Percentiles rank a stretch among this genome's conserved stretches.
Evolutionary conservation across 2,888 invertebrate genomes (phyloP).

Genomic region (Drosophila sordidapex): DNA sequence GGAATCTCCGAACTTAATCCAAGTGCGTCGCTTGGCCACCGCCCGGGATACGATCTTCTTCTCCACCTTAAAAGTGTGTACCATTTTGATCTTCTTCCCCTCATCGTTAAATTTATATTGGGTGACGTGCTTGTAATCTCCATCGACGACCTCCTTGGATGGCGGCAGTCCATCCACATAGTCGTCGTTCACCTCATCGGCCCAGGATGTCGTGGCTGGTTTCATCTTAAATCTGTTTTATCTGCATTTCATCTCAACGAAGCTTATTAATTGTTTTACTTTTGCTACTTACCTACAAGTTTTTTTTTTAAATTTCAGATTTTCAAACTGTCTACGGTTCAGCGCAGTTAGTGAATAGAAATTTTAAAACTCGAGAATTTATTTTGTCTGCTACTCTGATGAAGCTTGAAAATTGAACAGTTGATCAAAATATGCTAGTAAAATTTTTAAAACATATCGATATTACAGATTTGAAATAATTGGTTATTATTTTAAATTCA

Average conservation of each 20-base stretch:
- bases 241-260: background rate
- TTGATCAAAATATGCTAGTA: background rate
- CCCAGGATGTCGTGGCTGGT: slow-evolving; percentile 95
- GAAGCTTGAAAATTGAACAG: background rate
- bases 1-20: slow-evolving; percentile 98
- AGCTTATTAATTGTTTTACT: too few species aligned
- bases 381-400: slow-evolving; percentile 9
- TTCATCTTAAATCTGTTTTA: slow-evolving; percentile 84
- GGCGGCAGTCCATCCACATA: slow-evolving; percentile 90
- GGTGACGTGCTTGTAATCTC: slow-evolving; percentile 95
- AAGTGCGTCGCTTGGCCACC: slow-evolving; percentile 96
- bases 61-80: slow-evolving; percentile 96
- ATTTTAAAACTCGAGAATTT: background rate
- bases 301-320: slow-evolving; percentile 2
- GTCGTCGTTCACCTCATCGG: slow-evolving; percentile 97
- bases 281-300: background rate
- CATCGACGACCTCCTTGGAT: slow-evolving; percentile 92
- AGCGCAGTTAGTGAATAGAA: background rate
- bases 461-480: background rate
- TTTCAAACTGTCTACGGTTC: background rate
- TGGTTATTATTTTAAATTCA: too few species aligned
- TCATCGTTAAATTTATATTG: slow-evolving; percentile 96
- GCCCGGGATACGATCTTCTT: slow-evolving; percentile 94
- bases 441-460: background rate
- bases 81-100: slow-evolving; percentile 94